A percentile compares a stretch with the other conserved stretches of the same genome.
Evolutionary conservation across 2,113 vertebrate genomes (phyloP).

Genomic region (Eupsittula cactorum): DNA sequence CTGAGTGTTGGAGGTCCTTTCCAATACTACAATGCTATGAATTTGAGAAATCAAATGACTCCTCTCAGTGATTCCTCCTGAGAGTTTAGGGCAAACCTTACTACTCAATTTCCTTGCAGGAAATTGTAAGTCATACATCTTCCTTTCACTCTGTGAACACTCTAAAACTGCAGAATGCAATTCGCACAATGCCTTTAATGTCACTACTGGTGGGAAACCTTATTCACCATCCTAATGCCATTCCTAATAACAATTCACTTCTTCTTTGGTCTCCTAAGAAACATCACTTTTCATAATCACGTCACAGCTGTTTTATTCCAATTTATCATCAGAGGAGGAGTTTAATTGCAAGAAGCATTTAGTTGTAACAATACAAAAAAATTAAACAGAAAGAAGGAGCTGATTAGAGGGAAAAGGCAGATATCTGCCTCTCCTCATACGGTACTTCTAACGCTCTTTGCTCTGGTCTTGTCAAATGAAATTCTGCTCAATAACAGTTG

Average conservation of each 20-base stretch:
- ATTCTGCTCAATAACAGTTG: not conserved
- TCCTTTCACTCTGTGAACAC: not conserved
- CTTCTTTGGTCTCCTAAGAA: not conserved
- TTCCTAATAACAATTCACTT: not conserved
- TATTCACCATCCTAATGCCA: not conserved
- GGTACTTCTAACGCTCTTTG: not conserved
- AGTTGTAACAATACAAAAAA: not conserved
- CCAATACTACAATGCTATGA: not conserved
- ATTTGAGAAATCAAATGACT: not conserved
- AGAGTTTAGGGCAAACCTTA: not conserved
- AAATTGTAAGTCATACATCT: slow-evolving; percentile 35
- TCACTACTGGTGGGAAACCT: not conserved
- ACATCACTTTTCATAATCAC: not conserved
- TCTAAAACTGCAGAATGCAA: not conserved
- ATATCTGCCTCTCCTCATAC: not conserved
- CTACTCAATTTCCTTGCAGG: not conserved
- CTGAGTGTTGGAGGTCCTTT: slow-evolving; percentile 2
- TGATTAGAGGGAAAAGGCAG: not conserved
- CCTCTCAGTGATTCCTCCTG: not conserved
- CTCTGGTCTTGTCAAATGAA: not conserved
- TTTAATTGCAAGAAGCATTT: not conserved
- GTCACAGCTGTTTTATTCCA: not conserved
- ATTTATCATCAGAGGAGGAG: not conserved
- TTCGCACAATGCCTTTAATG: not conserved
- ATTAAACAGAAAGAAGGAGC: not conserved